Conservation (phyloP, 2,797 vertebrate genomes). For the Adelosebastes latens region DNA sequence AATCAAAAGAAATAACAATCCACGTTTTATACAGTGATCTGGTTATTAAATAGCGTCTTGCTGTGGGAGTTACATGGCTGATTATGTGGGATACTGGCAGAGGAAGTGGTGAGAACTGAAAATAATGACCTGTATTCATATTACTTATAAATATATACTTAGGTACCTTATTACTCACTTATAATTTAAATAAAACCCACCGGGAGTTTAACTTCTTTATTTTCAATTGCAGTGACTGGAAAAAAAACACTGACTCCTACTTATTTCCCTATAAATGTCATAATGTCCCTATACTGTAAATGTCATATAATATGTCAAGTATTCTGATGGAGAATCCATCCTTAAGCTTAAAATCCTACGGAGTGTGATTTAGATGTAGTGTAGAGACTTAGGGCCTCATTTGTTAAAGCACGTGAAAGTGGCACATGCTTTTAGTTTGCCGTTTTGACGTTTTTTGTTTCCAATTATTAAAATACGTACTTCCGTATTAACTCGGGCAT, state of each 20-base stretch:
- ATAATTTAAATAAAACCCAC: neutral
- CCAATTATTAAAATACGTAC: neutral
- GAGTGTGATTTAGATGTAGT: no score
- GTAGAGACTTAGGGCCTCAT: no score
- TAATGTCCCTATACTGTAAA: no score
- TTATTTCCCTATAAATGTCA: no score
- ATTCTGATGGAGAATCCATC: no score
- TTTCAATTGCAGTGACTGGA: neutral
- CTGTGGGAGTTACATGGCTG: neutral
- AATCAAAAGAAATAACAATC: neutral
- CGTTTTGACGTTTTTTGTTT: no score
- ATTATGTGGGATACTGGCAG: neutral
- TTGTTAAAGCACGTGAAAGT: neutral
- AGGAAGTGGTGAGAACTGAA: neutral
- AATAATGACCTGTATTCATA: neutral
- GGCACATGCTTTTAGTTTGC: neutral
- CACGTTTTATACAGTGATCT: neutral
- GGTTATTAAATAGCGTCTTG: neutral
- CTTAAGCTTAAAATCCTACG: no score
- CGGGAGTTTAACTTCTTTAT: neutral
- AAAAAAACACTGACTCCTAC: neutral
- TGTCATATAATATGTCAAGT: no score
- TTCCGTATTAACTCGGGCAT: neutral
- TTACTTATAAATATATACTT: neutral
- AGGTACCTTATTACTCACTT: no score